Conservation (phyloP, 2,888 invertebrate genomes). For the Diaphora mendica region DNA sequence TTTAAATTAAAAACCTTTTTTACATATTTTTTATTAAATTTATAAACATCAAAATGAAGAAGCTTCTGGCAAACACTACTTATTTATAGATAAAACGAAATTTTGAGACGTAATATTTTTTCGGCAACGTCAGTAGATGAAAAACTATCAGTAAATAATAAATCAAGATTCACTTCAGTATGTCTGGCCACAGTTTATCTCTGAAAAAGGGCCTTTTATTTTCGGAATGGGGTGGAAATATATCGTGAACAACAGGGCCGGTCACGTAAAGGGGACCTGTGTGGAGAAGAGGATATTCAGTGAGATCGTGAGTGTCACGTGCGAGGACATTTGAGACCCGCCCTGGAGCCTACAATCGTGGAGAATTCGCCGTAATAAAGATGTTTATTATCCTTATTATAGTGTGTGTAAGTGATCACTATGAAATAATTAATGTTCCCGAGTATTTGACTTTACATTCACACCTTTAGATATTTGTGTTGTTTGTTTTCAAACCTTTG, state of each 20-base stretch:
- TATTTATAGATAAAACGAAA: no score
- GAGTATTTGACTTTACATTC: neutral
- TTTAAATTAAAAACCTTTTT: no score
- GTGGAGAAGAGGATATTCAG: slow-evolving; percentile 27
- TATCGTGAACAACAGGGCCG: slow-evolving; percentile 8
- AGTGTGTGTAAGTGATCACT: neutral
- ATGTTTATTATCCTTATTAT: slow-evolving; percentile 35
- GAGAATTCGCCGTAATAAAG: slow-evolving; percentile 40
- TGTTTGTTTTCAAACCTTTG: no score
- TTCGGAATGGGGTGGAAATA: slow-evolving; percentile 20
- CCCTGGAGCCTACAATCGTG: slow-evolving; percentile 35
- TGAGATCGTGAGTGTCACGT: slow-evolving; percentile 37
- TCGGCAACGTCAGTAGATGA: neutral
- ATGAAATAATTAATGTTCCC: neutral
- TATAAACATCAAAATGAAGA: no score
- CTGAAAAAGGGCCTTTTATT: slow-evolving; percentile 26
- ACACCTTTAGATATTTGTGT: no score
- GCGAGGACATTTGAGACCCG: slow-evolving; percentile 32
- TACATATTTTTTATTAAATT: no score
- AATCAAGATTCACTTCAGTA: slow-evolving; percentile 19
- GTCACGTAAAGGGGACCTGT: slow-evolving; percentile 41
- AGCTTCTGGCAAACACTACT: no score
- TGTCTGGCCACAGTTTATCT: slow-evolving; percentile 20
- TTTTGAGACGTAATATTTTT: neutral
- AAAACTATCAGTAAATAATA: slow-evolving; percentile 3